Evolutionary conservation across 2,888 invertebrate genomes (phyloP).

Genomic region (Lasioglossum morio): DNA sequence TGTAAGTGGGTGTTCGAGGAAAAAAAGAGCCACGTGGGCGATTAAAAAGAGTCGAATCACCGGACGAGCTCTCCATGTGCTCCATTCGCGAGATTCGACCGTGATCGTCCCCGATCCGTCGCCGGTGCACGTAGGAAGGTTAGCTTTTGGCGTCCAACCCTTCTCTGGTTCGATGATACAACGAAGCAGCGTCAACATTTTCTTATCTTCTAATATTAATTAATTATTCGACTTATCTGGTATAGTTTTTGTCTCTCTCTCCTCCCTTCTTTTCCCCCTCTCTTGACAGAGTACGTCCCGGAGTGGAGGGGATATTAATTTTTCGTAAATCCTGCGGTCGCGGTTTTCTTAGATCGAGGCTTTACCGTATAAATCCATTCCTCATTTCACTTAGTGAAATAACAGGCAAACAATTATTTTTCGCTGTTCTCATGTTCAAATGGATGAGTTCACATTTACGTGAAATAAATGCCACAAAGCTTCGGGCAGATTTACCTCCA

Average conservation of each 20-base stretch:
- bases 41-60: constrained; percentile 37
- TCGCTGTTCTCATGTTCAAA: too few species aligned
- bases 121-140: neutral
- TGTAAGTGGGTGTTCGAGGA: constrained; percentile 30
- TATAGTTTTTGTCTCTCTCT: neutral
- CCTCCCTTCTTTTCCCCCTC: neutral
- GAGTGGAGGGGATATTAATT: too few species aligned
- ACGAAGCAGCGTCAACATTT: neutral
- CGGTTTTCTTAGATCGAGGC: too few species aligned
- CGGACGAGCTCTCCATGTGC: neutral
- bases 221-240: neutral
- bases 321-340: too few species aligned
- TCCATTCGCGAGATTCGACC: neutral
- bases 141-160: neutral
- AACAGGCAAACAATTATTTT: too few species aligned
- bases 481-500: too few species aligned
- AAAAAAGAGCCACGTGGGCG: constrained; percentile 38
- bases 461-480: too few species aligned
- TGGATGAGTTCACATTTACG: too few species aligned
- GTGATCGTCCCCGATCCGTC: constrained; percentile 20
- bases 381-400: too few species aligned
- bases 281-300: too few species aligned
- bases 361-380: too few species aligned
- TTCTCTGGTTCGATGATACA: neutral
- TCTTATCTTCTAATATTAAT: neutral